Percentiles rank a stretch among this genome's conserved stretches.
These are phyloP conservation scores for Ethmia dodecea DNA, from an alignment of 2,888 invertebrate species.

Conservation along the genomic window DNA sequence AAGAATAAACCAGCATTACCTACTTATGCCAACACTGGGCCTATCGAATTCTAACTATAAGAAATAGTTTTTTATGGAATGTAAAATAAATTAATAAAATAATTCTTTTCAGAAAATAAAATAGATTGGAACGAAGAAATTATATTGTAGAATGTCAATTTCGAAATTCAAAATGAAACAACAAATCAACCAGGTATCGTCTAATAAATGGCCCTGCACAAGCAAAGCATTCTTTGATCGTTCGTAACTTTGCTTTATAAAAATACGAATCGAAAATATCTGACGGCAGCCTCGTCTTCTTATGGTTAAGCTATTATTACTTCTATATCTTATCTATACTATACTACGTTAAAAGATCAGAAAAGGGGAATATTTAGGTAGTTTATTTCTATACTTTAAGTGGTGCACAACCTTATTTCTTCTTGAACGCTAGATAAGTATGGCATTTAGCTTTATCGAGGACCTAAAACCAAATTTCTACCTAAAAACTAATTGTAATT, in stretches of 20 bases:
- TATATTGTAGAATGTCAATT: background rate
- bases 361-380: constrained; percentile 73
- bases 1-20: constrained; percentile 32
- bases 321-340: constrained; percentile 64
- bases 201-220: constrained; percentile 66
- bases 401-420: constrained; percentile 77
- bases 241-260: constrained; percentile 76
- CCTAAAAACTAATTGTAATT: constrained; percentile 52
- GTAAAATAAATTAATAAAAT: background rate
- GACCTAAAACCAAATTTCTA: constrained; percentile 53
- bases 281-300: constrained; percentile 69
- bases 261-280: constrained; percentile 77
- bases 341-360: constrained; percentile 75
- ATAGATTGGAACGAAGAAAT: background rate
- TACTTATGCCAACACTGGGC: constrained; percentile 54
- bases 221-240: constrained; percentile 70
- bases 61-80: constrained; percentile 1
- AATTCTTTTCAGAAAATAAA: too few relatives aligned
- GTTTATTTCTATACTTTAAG: constrained; percentile 67
- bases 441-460: constrained; percentile 65
- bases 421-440: constrained; percentile 73
- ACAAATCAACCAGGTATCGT: constrained; percentile 21
- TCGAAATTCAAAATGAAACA: background rate
- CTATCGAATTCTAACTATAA: constrained; percentile 39
- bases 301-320: constrained; percentile 70